These are phyloP conservation scores for Anas flavirostris DNA, from an alignment of 2,797 vertebrate species.

Conservation along the genomic window DNA sequence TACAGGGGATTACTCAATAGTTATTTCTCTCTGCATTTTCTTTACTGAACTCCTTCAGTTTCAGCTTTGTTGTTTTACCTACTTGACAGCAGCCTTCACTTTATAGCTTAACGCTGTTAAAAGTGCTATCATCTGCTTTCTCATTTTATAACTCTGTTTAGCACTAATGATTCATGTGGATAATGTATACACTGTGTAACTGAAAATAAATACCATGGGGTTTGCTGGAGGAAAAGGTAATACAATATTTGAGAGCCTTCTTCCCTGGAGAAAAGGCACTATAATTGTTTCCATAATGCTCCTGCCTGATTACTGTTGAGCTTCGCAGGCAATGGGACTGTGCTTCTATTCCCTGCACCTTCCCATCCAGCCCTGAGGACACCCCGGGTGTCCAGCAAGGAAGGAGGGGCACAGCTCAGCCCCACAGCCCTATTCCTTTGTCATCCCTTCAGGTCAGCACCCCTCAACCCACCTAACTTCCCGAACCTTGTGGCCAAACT, in stretches of 20 bases:
- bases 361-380: neutral
- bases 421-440: neutral
- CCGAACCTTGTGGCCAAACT: neutral
- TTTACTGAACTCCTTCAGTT: neutral
- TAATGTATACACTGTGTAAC: neutral
- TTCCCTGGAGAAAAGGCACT: constrained; percentile 17
- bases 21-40: neutral
- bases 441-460: neutral
- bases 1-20: neutral
- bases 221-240: neutral
- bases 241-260: neutral
- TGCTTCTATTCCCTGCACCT: neutral
- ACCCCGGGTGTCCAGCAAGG: fast-evolving
- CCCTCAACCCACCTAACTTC: neutral
- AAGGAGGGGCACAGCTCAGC: neutral
- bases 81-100: constrained; percentile 3
- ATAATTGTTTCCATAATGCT: neutral
- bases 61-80: neutral
- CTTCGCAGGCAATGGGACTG: neutral
- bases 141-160: constrained; percentile 19
- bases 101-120: constrained; percentile 14
- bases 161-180: constrained; percentile 34
- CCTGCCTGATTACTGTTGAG: neutral
- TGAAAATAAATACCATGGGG: constrained; percentile 28
- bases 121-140: neutral